A percentile compares a stretch with the other conserved stretches of the same genome.
These are phyloP conservation scores for Eidolon dupreanum DNA, from an alignment of 2,797 vertebrate genomes.

Conservation along the genomic window DNA sequence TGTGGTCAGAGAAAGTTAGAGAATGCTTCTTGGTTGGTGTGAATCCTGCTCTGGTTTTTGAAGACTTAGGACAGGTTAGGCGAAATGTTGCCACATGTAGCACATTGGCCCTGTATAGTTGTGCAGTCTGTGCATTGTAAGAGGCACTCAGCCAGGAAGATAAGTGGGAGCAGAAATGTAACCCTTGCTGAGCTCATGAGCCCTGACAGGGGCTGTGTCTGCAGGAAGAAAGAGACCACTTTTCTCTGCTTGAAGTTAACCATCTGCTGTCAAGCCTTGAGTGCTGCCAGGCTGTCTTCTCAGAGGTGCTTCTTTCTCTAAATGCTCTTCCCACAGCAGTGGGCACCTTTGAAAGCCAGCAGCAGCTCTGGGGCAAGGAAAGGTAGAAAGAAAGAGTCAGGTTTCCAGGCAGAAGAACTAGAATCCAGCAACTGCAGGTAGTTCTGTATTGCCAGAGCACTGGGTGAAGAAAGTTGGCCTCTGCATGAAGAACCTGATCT, in stretches of 20 bases:
- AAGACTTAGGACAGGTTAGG: not conserved
- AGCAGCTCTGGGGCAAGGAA: not conserved
- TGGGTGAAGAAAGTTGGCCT: not conserved
- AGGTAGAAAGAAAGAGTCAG: not conserved
- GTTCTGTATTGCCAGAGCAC: not conserved
- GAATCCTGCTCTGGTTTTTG: not conserved
- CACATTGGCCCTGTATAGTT: not conserved
- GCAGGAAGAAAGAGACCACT: not conserved
- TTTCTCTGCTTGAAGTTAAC: not conserved
- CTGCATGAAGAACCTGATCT: not conserved
- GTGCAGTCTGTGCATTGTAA: not conserved
- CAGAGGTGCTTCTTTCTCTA: not conserved
- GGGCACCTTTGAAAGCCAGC: not conserved
- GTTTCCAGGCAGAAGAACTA: not conserved
- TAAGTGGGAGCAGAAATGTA: not conserved
- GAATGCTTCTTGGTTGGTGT: not conserved
- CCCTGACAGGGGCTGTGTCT: not conserved
- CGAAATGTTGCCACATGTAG: too few relatives aligned
- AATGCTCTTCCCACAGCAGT: not conserved
- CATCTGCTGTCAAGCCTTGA: not conserved
- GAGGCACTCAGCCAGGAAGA: not conserved
- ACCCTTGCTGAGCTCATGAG: not conserved
- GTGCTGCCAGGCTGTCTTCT: not conserved
- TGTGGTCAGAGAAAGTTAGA: not conserved
- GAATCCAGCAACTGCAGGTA: not conserved